Percentiles rank a stretch among this genome's conserved stretches.
phyloP scores from a whole-genome alignment of 1,140 invertebrate species.

The Drosophila takahashii region DNA sequence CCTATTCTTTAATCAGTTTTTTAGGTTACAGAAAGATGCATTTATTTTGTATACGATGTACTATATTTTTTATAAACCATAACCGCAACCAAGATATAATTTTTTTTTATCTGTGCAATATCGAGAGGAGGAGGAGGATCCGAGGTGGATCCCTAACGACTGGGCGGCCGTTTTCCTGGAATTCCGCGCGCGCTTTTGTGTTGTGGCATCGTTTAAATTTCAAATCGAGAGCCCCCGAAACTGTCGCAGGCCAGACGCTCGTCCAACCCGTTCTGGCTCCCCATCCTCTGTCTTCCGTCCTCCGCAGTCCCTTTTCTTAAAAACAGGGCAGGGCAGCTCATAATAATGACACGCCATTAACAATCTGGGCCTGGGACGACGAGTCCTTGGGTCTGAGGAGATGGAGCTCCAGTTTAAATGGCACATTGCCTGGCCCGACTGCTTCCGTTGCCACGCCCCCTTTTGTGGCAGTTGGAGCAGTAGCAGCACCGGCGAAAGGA shows the following conservation, averaged over 20 bases:
- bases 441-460: slow-evolving; percentile 77
- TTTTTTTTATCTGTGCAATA: not conserved
- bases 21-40: too few species aligned
- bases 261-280: slow-evolving; percentile 51
- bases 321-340: slow-evolving; percentile 58
- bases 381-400: slow-evolving; percentile 31
- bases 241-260: slow-evolving; percentile 71
- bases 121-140: not conserved
- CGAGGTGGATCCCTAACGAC: slow-evolving; percentile 43
- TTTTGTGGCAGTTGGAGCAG: slow-evolving; percentile 27
- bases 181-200: slow-evolving; percentile 73
- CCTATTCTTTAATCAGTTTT: too few species aligned
- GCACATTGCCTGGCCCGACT: slow-evolving; percentile 63
- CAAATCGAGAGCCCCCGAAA: slow-evolving; percentile 68
- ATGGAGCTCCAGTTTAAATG: slow-evolving; percentile 73
- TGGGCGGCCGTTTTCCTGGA: slow-evolving; percentile 75
- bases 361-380: slow-evolving; percentile 51
- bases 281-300: not conserved
- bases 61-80: too few species aligned
- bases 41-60: too few species aligned
- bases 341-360: slow-evolving; percentile 83
- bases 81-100: not conserved
- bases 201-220: slow-evolving; percentile 77
- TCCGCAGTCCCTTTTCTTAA: not conserved
- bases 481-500: slow-evolving; percentile 11